Conservation (phyloP, 2,888 invertebrate species). For the Platycnemis pennipes region DNA sequence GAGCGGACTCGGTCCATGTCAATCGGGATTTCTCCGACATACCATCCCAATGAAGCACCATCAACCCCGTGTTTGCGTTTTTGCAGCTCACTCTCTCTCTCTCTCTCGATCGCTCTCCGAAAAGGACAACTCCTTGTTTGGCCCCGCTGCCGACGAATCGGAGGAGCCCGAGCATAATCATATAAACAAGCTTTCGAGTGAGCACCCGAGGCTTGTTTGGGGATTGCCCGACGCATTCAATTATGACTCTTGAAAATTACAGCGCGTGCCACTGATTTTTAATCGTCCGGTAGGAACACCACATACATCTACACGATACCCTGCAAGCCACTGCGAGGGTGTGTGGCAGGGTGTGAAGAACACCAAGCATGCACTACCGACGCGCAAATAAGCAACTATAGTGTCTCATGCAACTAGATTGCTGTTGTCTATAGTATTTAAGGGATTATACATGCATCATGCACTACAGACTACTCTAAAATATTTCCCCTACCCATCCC, state of each 20-base stretch:
- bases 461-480: too few relatives aligned
- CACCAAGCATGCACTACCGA: too few relatives aligned
- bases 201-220: neutral
- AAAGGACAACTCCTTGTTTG: neutral
- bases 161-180: neutral
- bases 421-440: too few relatives aligned
- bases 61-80: constrained; percentile 5
- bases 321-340: too few relatives aligned
- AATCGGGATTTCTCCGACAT: constrained; percentile 26
- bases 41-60: constrained; percentile 32
- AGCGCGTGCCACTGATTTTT: neutral
- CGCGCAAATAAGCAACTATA: too few relatives aligned
- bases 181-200: neutral
- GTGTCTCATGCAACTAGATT: too few relatives aligned
- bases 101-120: neutral
- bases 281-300: neutral
- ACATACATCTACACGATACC: too few relatives aligned
- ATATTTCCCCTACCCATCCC: too few relatives aligned
- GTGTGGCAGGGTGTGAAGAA: too few relatives aligned
- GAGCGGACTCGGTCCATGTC: neutral
- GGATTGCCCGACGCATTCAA: neutral
- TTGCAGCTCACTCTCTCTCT: neutral
- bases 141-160: neutral
- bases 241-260: neutral
- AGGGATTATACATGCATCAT: too few relatives aligned